Base-by-base conservation (phyloP, 35 echinoderm and acorn worm genomes). In the Eucidaris tribuloides region DNA sequence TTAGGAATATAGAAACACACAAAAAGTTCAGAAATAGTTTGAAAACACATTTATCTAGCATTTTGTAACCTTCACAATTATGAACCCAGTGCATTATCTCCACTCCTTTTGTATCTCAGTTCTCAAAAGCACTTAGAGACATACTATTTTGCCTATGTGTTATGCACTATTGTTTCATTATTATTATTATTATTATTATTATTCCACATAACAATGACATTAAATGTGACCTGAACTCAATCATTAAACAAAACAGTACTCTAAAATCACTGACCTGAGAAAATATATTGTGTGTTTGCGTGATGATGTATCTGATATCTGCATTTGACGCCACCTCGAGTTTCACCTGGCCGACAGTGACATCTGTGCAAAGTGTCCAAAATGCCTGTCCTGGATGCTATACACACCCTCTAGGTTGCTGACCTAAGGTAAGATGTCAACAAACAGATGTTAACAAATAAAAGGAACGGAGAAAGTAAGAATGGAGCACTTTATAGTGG, bases 251-350 rank as follows among this genome's bases (percentile, higher is more conserved):
- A 52, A 9, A 9, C n/a, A 9, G 9, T 11, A 9, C 9, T 11
- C 48, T n/a, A 9, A n/a, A 52, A n/a, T 52, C 9, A 52, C 83
- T 79, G 79, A 99, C 96, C 96, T 99, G 96, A 58, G 91, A 86
- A 77, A 99, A 99, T 78, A 99, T 99, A 71, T 99, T 99, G 71
- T 99, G 96, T 68, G 96, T 93, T 65, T 99, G 96, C 71, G 91
- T 99, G 62, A 87, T 93, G 57, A 99, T 99, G 71, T 99, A 99
- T 87, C 84, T 99, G 50, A 88, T 56, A 81, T 99, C 96, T 24
- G 96, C 96, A 46, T 86, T 90, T 11, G 82, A 87, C 4, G 90
- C 87, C 17, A 99, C 91, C 56, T 99, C 96, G 7, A 99, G 55
- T 76, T 99, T 99, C 39, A 99, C 3, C 2, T 86, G 93, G 45